Percentiles rank a stretch among this genome's conserved stretches.
Evolutionary conservation across 2,888 invertebrate species (phyloP).

Genomic region (Polydrusus pterygomalis): DNA sequence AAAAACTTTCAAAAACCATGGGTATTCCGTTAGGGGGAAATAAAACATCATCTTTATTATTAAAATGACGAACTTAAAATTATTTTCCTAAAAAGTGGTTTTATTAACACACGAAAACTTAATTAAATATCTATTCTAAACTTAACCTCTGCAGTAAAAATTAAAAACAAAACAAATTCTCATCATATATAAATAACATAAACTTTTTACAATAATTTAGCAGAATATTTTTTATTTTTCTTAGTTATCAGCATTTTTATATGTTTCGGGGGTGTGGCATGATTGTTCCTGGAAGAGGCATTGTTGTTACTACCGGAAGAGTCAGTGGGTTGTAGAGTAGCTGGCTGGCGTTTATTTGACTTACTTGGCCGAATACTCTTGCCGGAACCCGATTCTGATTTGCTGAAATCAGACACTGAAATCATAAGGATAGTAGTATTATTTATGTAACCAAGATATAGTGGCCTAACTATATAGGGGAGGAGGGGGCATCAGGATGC

Average conservation of each 20-base stretch:
- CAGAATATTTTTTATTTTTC: constrained; percentile 1
- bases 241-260: constrained; percentile 7
- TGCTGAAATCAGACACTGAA: constrained; percentile 22
- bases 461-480: too few relatives aligned
- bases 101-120: neutral
- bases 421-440: constrained; percentile 8
- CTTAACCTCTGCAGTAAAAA: neutral
- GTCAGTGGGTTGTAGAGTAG: neutral
- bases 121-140: neutral
- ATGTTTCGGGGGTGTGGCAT: neutral
- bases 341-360: neutral
- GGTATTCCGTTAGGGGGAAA: too few relatives aligned
- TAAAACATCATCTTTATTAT: too few relatives aligned
- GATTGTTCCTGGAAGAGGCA: too few relatives aligned
- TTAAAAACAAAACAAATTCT: neutral
- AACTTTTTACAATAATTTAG: neutral
- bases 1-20: too few relatives aligned
- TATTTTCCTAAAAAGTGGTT: neutral
- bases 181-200: neutral
- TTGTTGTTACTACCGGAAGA: neutral
- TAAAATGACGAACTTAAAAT: too few relatives aligned
- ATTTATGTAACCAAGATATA: too few relatives aligned
- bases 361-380: neutral
- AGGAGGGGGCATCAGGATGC: too few relatives aligned
- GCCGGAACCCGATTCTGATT: neutral